Percentiles rank a stretch among this genome's conserved stretches.
Evolutionary conservation across 2,888 invertebrate species (phyloP).

Genomic region (Cephonodes hylas): DNA sequence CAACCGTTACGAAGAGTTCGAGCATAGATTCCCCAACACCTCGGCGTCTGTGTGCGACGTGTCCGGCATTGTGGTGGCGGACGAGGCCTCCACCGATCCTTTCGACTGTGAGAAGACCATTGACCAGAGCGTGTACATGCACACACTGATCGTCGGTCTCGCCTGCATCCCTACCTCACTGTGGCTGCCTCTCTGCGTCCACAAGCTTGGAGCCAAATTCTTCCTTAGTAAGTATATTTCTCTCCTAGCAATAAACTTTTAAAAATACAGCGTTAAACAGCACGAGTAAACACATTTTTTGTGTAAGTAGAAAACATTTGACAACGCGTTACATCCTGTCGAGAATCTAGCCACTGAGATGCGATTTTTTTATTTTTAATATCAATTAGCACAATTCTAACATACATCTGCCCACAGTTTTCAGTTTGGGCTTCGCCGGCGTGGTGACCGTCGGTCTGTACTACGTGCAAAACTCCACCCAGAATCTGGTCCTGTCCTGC

Average conservation of each 20-base stretch:
- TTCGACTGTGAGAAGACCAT: constrained; percentile 84
- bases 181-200: constrained; percentile 89
- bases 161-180: constrained; percentile 91
- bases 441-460: constrained; percentile 88
- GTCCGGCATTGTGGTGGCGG: constrained; percentile 82
- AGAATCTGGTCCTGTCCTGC: constrained; percentile 88
- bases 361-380: neutral
- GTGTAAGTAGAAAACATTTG: too few relatives aligned
- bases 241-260: too few relatives aligned
- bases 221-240: constrained; percentile 84
- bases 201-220: constrained; percentile 89
- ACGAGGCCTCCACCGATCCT: constrained; percentile 65
- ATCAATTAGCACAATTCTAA: neutral
- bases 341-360: too few relatives aligned
- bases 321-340: too few relatives aligned
- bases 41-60: constrained; percentile 89
- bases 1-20: constrained; percentile 90
- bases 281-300: too few relatives aligned
- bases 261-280: too few relatives aligned
- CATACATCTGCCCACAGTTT: constrained; percentile 73
- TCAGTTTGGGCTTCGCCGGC: constrained; percentile 87
- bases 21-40: constrained; percentile 83
- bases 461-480: constrained; percentile 85
- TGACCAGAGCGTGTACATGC: constrained; percentile 85
- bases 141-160: constrained; percentile 89